Evolutionary conservation across 2,113 vertebrate species (phyloP), one percentile per base, ranked within the genome.

Genomic region (Apodemus speciosus): DNA sequence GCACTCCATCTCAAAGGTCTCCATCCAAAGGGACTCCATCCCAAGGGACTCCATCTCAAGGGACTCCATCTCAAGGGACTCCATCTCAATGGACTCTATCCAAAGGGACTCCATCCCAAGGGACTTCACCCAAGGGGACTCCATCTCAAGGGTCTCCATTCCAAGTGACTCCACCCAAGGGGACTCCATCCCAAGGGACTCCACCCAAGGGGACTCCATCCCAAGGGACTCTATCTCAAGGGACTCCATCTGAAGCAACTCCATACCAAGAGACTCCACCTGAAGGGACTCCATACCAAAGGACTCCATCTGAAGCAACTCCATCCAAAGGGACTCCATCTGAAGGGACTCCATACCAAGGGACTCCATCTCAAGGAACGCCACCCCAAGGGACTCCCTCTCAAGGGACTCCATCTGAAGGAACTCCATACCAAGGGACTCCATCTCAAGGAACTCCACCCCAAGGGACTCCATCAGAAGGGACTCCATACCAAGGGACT

Each of bases 301-400:
- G 3, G 27, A 76, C 46, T 49, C 73, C 13, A 76, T 27, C 40
- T 6, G 11, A 46, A 30, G 9, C 1, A 3, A 32, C 62, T 32
- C 62, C 3, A 53, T n/a, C 32, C 0, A 21, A 43, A 43, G 3
- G 16, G 0, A 83, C 2, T 15, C 38, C 14, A 62, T 30, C 6
- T 0, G 38, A 95, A 68, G 30, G 73, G 2, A 11, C 23, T 32
- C 30, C n/a, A 58, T 53, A 13, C 2, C 75, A 88, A 69, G 43
- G 40, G 3, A 64, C 2, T 10, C 16, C 8, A 38, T 35, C 2
- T 23, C n/a, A 15, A 58, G 2, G 38, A 0, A 81, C 1, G 15
- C n/a, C 2, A 30, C 18, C 23, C n/a, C n/a, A 9, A 43, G 6
- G 60, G 3, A 62, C 13, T 25, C 80, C 56, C 43, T 35, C 27